Conservation (phyloP, 1,140 invertebrate genomes). For the Sitodiplosis mosellana region DNA sequence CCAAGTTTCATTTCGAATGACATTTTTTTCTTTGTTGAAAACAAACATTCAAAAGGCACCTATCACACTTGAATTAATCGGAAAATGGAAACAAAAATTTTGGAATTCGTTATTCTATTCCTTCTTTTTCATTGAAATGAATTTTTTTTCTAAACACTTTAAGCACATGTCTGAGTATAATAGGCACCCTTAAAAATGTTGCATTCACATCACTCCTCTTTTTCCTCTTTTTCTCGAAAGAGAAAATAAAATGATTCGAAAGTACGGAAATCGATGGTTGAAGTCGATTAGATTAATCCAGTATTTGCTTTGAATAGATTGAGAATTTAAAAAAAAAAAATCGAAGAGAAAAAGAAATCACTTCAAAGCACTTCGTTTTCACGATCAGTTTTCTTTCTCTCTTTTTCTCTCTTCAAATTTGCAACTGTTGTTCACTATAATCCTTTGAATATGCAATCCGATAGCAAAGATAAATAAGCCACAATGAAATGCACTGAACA, state of each 20-base stretch:
- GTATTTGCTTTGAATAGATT: not conserved
- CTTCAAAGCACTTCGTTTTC: too few species aligned
- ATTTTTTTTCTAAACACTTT: not conserved
- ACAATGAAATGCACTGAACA: not conserved
- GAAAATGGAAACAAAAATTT: not conserved
- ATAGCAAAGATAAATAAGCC: not conserved
- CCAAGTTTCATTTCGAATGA: too few species aligned
- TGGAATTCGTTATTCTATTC: too few species aligned
- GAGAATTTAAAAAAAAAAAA: not conserved
- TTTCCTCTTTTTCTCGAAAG: slow-evolving; percentile 9
- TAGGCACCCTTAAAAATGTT: slow-evolving; percentile 7
- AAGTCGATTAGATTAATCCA: too few species aligned
- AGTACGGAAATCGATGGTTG: too few species aligned
- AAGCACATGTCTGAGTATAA: not conserved
- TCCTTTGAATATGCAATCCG: not conserved
- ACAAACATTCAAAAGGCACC: not conserved
- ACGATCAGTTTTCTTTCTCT: not conserved
- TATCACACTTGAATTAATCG: not conserved
- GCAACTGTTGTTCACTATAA: not conserved
- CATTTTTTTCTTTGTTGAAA: not conserved
- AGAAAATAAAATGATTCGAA: not conserved
- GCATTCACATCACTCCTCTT: slow-evolving; percentile 15
- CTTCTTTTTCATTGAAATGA: too few species aligned
- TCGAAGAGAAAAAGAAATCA: too few species aligned
- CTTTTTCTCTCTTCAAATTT: not conserved